Percentiles rank a stretch among this genome's conserved stretches.
Evolutionary conservation across 2,888 invertebrate genomes (phyloP).

Genomic region (Venustoraphidia nigricollis): DNA sequence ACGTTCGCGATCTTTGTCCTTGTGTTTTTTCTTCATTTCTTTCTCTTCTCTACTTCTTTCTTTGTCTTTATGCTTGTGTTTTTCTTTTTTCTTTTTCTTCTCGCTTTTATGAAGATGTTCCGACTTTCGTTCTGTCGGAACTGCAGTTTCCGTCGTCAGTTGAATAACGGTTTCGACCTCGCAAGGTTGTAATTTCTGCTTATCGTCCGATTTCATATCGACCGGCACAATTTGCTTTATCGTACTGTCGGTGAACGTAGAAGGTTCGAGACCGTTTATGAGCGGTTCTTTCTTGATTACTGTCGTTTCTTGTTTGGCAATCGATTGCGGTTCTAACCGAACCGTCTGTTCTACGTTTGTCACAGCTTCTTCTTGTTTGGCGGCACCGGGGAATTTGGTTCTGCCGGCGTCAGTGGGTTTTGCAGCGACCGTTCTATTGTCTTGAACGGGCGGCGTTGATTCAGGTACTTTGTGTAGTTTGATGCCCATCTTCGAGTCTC

Average conservation of each 20-base stretch:
- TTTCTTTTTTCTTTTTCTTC: constrained; percentile 58
- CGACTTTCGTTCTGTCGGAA: constrained; percentile 21
- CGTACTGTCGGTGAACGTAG: constrained; percentile 51
- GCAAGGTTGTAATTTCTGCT: too few species aligned
- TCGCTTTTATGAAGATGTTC: constrained; percentile 24
- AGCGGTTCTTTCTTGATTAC: constrained; percentile 6
- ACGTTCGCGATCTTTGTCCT: constrained; percentile 49
- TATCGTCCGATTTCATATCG: too few species aligned
- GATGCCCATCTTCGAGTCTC: constrained; percentile 31
- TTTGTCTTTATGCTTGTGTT: constrained; percentile 63
- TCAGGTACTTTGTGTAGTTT: constrained; percentile 21
- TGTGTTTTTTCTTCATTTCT: constrained; percentile 62
- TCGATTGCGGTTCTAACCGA: constrained; percentile 9
- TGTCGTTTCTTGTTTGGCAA: constrained; percentile 2
- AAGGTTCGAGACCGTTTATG: constrained; percentile 52
- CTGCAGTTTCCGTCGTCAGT: constrained; percentile 21
- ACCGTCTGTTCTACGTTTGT: too few species aligned
- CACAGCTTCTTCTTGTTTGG: too few species aligned
- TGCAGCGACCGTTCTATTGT: constrained; percentile 6
- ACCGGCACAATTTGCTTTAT: constrained; percentile 36
- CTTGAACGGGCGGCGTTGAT: constrained; percentile 19
- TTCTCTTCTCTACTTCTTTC: constrained; percentile 44
- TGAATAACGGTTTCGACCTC: too few species aligned
- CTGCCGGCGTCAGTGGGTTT: too few species aligned
- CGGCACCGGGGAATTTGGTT: too few species aligned